Evolutionary conservation across 2,113 vertebrate genomes (phyloP), one percentile per base, ranked within the genome.

Genomic region (Ammodytes dubius): DNA sequence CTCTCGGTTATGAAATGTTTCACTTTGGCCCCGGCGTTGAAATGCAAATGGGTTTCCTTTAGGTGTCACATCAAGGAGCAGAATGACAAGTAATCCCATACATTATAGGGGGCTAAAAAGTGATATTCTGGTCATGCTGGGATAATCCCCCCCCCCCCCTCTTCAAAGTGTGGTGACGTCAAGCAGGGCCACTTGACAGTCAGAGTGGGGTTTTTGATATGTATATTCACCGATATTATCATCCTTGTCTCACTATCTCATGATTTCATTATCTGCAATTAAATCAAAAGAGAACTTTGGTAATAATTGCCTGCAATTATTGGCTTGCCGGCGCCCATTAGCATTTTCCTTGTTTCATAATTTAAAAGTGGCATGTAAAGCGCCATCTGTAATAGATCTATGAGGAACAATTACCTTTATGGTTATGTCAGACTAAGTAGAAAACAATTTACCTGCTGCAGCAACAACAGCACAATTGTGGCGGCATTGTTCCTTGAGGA

Each of bases 221-320:
- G 87, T 77, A 91, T 92, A 90, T 89, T 80, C 52, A 39, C 53
- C 67, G 61, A 85, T 91, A 89, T 92, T 73, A 88, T 90, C 83
- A 68, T 85, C 86, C 85, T 85, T 90, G 85, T 91, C 66, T 89
- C 67, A 74, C 73, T 53, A 87, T 82, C 76, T 90, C 75, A 45
- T 83, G 88, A 87, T 87, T 85, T 92, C 74, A 91, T 91, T 92
- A 92, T 89, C 86, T 81, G 84, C 93, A 88, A 92, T 93, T 93
- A 94, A 54, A 89, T 78, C 61, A 89, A 81, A 91, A 92, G 86
- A 88, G 87, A 93, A 93, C 86, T 92, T 93, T 84, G 61, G 61
- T 67, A 78, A 87, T 94, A 95, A 94, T 94, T 94, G 90, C 92
- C 85, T 54, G 79, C 86, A 94, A 94, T 96, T 94, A 92, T 84